Evolutionary conservation across 1,140 invertebrate genomes (phyloP).

Genomic region (Odontomachus brunneus): DNA sequence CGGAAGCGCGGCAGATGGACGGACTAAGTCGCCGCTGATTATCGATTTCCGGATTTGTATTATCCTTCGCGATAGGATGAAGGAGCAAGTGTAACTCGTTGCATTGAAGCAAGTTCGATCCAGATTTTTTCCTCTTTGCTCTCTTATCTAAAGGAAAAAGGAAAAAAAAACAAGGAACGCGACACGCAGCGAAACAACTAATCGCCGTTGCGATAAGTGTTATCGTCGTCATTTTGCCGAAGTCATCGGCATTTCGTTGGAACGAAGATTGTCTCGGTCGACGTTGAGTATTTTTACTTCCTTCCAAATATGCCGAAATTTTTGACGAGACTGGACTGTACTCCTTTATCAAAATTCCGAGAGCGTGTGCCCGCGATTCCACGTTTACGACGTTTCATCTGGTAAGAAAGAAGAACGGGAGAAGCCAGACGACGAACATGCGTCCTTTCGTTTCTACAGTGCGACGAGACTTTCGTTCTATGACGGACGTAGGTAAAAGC

Average conservation of each 20-base stretch:
- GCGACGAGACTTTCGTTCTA: conserved; percentile 9
- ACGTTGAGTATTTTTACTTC: not conserved
- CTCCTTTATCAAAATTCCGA: conserved; percentile 18
- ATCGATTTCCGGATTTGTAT: too few relatives aligned
- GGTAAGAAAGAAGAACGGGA: not conserved
- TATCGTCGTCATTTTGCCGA: not conserved
- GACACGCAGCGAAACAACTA: too few relatives aligned
- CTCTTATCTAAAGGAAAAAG: too few relatives aligned
- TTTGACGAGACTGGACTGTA: not conserved
- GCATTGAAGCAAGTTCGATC: too few relatives aligned
- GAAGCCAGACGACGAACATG: not conserved
- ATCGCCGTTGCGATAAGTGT: not conserved
- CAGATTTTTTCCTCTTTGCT: too few relatives aligned
- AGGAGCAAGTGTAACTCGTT: too few relatives aligned
- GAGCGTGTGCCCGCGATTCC: not conserved
- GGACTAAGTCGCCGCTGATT: too few relatives aligned
- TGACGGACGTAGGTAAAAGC: not conserved
- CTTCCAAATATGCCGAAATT: not conserved
- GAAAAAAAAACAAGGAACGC: too few relatives aligned
- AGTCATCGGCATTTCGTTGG: too few relatives aligned
- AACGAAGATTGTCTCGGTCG: not conserved
- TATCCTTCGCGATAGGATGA: too few relatives aligned
- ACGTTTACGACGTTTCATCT: not conserved
- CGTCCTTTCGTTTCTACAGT: not conserved
- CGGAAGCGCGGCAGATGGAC: too few relatives aligned